A percentile compares a stretch with the other conserved stretches of the same genome.
Evolutionary conservation across 2,888 invertebrate species (phyloP).

Genomic region (Pyrocoelia pectoralis): DNA sequence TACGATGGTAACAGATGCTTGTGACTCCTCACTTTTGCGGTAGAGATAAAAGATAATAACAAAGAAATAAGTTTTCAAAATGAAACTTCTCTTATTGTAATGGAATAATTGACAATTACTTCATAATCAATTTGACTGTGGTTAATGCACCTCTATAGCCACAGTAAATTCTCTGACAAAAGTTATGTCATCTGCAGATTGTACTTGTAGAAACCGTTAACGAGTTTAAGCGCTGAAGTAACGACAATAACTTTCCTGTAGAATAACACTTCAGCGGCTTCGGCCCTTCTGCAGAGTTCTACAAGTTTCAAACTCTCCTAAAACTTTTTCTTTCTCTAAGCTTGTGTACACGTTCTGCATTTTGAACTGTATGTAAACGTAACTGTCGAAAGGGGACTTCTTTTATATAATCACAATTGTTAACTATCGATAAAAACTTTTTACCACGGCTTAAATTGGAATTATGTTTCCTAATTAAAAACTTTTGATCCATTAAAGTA

Average conservation of each 20-base stretch:
- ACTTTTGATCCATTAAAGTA: background rate
- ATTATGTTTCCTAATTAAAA: conserved; percentile 4
- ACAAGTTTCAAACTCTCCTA: conserved; percentile 19
- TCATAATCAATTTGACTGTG: conserved; percentile 15
- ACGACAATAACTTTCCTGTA: conserved; percentile 33
- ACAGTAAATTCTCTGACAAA: conserved; percentile 29
- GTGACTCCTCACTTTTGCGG: too few species aligned
- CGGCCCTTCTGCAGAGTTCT: conserved; percentile 22
- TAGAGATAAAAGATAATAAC: too few species aligned
- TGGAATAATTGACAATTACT: background rate
- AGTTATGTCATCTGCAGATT: conserved; percentile 36
- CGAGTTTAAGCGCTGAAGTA: conserved; percentile 34
- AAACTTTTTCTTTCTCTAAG: conserved; percentile 17
- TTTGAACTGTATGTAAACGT: background rate
- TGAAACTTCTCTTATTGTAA: too few species aligned
- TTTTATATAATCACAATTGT: background rate
- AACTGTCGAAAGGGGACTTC: background rate
- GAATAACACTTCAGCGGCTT: conserved; percentile 32
- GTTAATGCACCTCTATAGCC: conserved; percentile 28
- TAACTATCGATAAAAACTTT: background rate
- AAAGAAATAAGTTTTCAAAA: too few species aligned
- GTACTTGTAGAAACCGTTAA: conserved; percentile 33
- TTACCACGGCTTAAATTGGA: background rate
- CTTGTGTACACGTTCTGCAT: conserved; percentile 15
- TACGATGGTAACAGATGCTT: too few species aligned